Evolutionary conservation across 2,888 invertebrate genomes (phyloP).

Genomic region (Apamea monoglypha): DNA sequence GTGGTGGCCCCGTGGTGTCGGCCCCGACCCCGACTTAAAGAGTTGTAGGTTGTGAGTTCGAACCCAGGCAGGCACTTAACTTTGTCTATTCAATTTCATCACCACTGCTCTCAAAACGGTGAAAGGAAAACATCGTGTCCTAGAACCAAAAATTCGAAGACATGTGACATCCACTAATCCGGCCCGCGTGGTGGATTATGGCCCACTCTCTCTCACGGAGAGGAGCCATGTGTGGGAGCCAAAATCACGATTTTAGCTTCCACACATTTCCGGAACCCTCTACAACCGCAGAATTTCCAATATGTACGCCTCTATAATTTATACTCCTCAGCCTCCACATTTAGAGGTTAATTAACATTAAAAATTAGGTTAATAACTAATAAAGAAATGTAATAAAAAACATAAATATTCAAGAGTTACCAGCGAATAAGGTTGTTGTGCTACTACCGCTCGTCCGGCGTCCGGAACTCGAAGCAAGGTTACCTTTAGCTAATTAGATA

Average conservation of each 20-base stretch:
- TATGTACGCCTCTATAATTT: conserved; percentile 4
- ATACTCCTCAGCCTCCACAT: conserved; percentile 23
- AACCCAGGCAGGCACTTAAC: too few species aligned
- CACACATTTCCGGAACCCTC: conserved; percentile 11
- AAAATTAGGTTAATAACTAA: conserved; percentile 63
- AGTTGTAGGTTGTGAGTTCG: too few species aligned
- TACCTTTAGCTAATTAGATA: conserved; percentile 38
- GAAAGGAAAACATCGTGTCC: too few species aligned
- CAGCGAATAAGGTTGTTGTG: conserved; percentile 54
- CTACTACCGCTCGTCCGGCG: conserved; percentile 33
- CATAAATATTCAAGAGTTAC: conserved; percentile 56
- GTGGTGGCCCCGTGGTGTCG: too few species aligned
- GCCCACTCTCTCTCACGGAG: too few species aligned
- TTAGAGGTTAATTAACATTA: conserved; percentile 63
- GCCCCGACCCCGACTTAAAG: too few species aligned
- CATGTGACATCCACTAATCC: too few species aligned
- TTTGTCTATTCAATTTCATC: too few species aligned
- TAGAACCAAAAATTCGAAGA: too few species aligned
- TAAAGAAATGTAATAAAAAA: conserved; percentile 56
- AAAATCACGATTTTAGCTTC: background rate
- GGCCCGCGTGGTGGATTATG: too few species aligned
- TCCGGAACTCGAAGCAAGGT: conserved; percentile 59
- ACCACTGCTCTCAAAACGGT: too few species aligned
- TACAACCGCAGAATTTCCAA: conserved; percentile 16
- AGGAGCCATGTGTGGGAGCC: too few species aligned